Base-by-base conservation (phyloP, 1,140 invertebrate genomes). In the Holcopasites calliopsidis region DNA sequence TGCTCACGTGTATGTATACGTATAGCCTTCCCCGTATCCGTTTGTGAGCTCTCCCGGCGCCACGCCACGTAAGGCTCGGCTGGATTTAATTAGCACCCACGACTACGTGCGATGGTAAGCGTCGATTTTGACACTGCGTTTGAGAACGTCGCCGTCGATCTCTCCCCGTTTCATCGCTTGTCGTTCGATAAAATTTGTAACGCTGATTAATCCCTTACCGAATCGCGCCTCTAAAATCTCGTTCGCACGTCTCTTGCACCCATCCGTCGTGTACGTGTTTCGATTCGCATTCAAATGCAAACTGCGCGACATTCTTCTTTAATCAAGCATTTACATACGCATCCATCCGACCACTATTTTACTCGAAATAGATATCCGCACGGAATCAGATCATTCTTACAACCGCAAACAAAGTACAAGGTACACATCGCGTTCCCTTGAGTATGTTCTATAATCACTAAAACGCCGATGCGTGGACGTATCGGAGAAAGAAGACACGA, bases 21-120 rank as follows among this genome's bases (percentile, higher is more conserved):
- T n/a, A n/a, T n/a, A n/a, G n/a, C n/a, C n/a, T 42, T 23, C n/a
- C 70, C 73, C 65, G 77, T 85, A 79, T 85, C 79, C 82, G 79
- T 86, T 87, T 83, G 77, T 73, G 61, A 55, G 44, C 75, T 82
- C 38, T 69, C 68, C 40, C 49, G 47, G 38, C 23, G 74, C 23
- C 42, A n/a, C 28, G 47, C 44, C 57, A 61, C 47, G 65, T 82
- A 83, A 82, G 81, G 73, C 49, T 47, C 60, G 44, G 21, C n/a
- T 42, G 80, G 61, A 82, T 82, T 83, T 79, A 82, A 83, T 83
- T 82, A 83, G 44, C 78, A 33, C 18, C 49, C 33, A 33, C 38
- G 50, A 28, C 16, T 13, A 26, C 40, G 35, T 18, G 35, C 18
- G 33, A 42, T 7, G 26, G 16, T 13, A 7, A 18, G 6, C 62